Evolutionary conservation across 2,113 vertebrate genomes (phyloP).

Genomic region (Eubucco bourcierii): DNA sequence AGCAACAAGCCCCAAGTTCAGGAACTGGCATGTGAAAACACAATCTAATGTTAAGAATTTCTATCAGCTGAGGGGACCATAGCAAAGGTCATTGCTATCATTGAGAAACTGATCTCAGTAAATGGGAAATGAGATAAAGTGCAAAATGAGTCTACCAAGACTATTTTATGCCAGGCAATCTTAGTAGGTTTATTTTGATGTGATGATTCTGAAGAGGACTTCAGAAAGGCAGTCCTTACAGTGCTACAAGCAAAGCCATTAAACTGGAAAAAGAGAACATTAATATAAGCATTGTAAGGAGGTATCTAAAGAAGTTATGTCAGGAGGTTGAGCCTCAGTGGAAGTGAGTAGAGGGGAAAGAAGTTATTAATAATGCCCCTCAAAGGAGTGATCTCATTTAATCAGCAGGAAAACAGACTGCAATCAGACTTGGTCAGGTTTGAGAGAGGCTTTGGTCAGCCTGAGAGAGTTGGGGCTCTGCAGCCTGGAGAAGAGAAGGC

Average conservation of each 20-base stretch:
- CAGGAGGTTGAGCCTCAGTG: not conserved
- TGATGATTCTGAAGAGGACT: conserved; percentile 3
- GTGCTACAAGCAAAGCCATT: conserved; percentile 14
- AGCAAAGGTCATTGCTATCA: not conserved
- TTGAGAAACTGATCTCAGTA: not conserved
- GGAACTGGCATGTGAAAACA: not conserved
- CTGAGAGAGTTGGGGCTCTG: no score
- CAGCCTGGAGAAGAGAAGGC: no score
- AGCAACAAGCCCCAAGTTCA: not conserved
- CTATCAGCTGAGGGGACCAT: fast-evolving
- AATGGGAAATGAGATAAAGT: conserved; percentile 7
- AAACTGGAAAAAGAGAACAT: conserved; percentile 1
- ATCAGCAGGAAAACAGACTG: not conserved
- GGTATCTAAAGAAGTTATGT: conserved; percentile 26
- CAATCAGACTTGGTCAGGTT: not conserved
- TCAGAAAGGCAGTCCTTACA: not conserved
- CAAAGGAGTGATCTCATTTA: not conserved
- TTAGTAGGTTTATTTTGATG: conserved; percentile 10
- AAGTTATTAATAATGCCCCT: conserved; percentile 12
- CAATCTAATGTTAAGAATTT: not conserved
- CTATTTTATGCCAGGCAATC: not conserved
- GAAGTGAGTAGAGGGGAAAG: not conserved
- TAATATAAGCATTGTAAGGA: not conserved
- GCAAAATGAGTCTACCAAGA: conserved; percentile 15
- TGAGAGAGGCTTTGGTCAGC: no score